A percentile compares a stretch with the other conserved stretches of the same genome.
Conservation (phyloP, 2,797 vertebrate species). For the Liasis olivaceus region DNA sequence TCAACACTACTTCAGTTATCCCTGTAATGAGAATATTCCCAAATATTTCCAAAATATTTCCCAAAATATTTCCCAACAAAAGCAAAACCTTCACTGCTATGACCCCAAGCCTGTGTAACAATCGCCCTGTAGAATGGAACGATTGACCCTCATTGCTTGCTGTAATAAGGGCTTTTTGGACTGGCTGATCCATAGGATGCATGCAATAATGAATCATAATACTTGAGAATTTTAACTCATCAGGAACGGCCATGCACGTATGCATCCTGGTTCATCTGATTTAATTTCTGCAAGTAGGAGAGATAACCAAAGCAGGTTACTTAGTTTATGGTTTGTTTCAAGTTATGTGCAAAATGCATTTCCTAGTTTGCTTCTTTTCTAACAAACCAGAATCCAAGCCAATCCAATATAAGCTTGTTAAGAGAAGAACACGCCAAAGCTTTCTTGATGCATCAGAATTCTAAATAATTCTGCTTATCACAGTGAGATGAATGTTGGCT, state of each 20-base stretch:
- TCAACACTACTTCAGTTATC: background rate
- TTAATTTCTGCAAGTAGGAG: background rate
- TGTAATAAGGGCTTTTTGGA: background rate
- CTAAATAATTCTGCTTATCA: background rate
- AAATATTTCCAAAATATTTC: too few relatives aligned
- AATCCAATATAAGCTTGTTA: too few relatives aligned
- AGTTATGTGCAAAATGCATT: background rate
- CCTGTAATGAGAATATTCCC: background rate
- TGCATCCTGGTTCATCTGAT: background rate
- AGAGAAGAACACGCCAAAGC: background rate
- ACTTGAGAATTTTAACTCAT: background rate
- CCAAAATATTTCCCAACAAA: background rate
- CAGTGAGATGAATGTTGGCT: background rate
- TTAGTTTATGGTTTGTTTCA: background rate
- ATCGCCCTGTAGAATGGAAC: too few relatives aligned
- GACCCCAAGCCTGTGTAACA: background rate
- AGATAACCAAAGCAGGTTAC: background rate
- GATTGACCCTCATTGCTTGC: too few relatives aligned
- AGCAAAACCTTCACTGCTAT: background rate
- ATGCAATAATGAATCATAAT: background rate
- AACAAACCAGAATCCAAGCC: background rate
- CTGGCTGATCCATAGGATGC: background rate
- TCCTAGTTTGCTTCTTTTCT: background rate
- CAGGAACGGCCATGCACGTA: background rate
- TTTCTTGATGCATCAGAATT: background rate